A percentile compares a stretch with the other conserved stretches of the same genome.
phyloP scores from a whole-genome alignment of 1,140 invertebrate species.

The Magallana angulata region DNA sequence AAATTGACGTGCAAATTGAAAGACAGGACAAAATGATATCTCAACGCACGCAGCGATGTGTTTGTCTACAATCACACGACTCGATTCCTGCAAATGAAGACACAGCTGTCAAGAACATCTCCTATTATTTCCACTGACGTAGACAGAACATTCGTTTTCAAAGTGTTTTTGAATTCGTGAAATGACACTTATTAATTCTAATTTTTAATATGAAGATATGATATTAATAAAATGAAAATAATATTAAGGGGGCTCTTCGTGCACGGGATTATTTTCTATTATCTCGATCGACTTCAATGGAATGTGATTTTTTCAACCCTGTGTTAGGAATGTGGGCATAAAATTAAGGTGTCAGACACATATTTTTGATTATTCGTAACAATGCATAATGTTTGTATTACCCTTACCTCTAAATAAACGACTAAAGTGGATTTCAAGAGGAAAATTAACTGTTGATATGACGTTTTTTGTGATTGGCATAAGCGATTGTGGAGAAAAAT shows the following conservation, averaged over 20 bases:
- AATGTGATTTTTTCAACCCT: neutral
- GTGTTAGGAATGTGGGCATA: neutral
- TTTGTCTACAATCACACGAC: too few relatives aligned
- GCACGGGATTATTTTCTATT: neutral
- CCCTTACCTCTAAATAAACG: neutral
- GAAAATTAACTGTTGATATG: conserved; percentile 11
- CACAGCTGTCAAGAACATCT: too few relatives aligned
- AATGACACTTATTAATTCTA: too few relatives aligned
- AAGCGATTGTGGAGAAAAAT: neutral
- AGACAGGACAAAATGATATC: too few relatives aligned
- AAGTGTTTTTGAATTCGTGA: too few relatives aligned
- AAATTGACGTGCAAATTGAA: too few relatives aligned
- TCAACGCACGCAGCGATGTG: too few relatives aligned
- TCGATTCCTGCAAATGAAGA: too few relatives aligned
- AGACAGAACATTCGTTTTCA: too few relatives aligned
- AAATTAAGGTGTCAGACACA: conserved; percentile 27
- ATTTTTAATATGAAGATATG: neutral
- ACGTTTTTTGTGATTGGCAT: conserved; percentile 9
- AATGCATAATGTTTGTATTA: conserved; percentile 1
- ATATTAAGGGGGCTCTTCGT: neutral
- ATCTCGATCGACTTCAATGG: neutral
- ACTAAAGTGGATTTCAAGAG: conserved; percentile 20
- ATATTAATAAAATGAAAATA: neutral
- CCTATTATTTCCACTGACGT: too few relatives aligned
- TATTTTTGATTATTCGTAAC: neutral